Percentiles rank a stretch among this genome's conserved stretches.
These are phyloP conservation scores for Reticulitermes lucifugus DNA, from an alignment of 2,888 invertebrate genomes.

Conservation along the genomic window DNA sequence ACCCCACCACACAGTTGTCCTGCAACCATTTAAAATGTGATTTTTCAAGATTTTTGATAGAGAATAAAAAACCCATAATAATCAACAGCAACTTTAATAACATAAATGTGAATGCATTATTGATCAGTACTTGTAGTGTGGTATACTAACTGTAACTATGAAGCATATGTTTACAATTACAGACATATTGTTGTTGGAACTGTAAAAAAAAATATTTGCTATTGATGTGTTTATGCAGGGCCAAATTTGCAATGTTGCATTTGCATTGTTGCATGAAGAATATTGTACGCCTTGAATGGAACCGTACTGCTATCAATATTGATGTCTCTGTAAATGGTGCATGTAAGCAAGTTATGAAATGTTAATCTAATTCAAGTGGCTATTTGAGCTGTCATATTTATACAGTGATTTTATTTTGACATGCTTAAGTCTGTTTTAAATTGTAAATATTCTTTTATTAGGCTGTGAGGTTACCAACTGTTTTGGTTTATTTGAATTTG, in stretches of 20 bases:
- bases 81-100: slow-evolving; percentile 29
- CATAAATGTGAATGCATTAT: slow-evolving; percentile 20
- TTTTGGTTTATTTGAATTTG: background rate
- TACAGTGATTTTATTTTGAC: background rate
- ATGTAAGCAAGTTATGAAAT: slow-evolving; percentile 25
- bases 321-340: slow-evolving; percentile 30
- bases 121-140: slow-evolving; percentile 28
- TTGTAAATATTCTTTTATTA: too few species aligned
- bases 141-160: slow-evolving; percentile 25
- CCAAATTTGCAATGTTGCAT: slow-evolving; percentile 27
- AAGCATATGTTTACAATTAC: slow-evolving; percentile 31
- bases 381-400: background rate
- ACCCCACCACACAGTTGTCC: background rate
- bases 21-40: background rate
- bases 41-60: background rate
- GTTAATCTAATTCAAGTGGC: background rate
- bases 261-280: slow-evolving; percentile 35
- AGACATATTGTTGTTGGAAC: slow-evolving; percentile 26
- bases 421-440: background rate
- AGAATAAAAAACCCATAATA: slow-evolving; percentile 11
- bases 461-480: background rate
- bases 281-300: slow-evolving; percentile 39
- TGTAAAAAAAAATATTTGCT: slow-evolving; percentile 24
- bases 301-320: slow-evolving; percentile 36
- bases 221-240: slow-evolving; percentile 37